Base-by-base conservation (phyloP, 2,888 invertebrate genomes). In the Drosophila antonietae region DNA sequence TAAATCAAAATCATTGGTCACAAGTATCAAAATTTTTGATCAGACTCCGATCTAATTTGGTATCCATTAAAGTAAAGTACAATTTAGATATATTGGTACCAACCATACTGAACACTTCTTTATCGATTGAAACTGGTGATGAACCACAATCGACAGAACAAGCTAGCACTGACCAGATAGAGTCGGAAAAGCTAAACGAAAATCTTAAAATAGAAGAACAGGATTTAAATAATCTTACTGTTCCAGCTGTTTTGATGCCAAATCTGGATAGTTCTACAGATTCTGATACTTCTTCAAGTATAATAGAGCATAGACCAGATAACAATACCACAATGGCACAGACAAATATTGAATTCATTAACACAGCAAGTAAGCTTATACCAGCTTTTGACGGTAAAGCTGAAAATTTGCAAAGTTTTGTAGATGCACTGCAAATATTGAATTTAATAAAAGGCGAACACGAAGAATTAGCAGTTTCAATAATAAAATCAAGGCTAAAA, bases 301-400 rank as follows among this genome's bases (percentile, higher is more conserved):
- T 55, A 55, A 55, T 41, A 55, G 39, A 55, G 28, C 28, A 28
- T 41, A 55, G 41, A 41, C 28, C 15, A 31, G 12, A 43, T 43
- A 56, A 41, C 31, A 55, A 55, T 41, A 61, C 35, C 31, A 56
- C 55, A 63, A 55, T 56, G 55, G 46, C 55, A 35, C 55, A 55
- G 47, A 14, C 55, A 18, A 63, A 63, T 56, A 51, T 56, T 49
- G 63, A 63, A 49, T 63, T 63, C 46, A 55, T 55, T 20, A 55
- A 55, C 41, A 47, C 62, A 9, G 62, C 55, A 63, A 39, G 47
- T 15, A 64, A 58, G 58, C 51, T 58, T 64, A 52, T 58, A 63
- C 57, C 49, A 43, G 18, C 4, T 43, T 43, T 43, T 18, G 43
- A 43, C 18, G 43, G 43, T 43, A 43, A 43, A 43, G 43, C 43